Evolutionary conservation across 2,113 vertebrate genomes (phyloP).

Genomic region (Syrrhaptes paradoxus): DNA sequence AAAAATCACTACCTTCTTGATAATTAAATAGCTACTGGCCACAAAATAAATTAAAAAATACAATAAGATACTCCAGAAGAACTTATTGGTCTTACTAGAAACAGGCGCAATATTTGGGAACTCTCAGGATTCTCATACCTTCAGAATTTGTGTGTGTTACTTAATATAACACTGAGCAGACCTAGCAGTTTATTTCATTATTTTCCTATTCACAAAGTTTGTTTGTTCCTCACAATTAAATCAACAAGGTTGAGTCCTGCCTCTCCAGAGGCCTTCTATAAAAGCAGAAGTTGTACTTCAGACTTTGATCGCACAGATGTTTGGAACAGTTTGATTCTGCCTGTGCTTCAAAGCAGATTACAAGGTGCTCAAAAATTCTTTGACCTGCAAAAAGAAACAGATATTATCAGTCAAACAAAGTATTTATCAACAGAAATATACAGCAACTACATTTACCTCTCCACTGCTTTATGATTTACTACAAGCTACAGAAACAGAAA

Average conservation of each 20-base stretch:
- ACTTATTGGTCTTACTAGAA: background rate
- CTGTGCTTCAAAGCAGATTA: slow-evolving; percentile 59
- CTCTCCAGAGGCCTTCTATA: slow-evolving; percentile 9
- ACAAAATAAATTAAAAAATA: background rate
- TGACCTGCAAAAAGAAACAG: slow-evolving; percentile 73
- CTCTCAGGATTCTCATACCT: background rate
- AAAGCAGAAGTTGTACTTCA: slow-evolving; percentile 13
- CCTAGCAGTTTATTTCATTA: background rate
- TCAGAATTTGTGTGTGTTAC: background rate
- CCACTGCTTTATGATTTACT: background rate
- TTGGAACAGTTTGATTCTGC: background rate
- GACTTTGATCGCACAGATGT: background rate
- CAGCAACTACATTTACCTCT: background rate
- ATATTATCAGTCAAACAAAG: background rate
- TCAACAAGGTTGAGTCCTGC: background rate
- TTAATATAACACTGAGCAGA: background rate
- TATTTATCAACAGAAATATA: background rate
- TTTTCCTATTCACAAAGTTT: background rate
- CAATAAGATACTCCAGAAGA: background rate
- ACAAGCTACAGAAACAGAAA: background rate
- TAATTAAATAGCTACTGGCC: background rate
- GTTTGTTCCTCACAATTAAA: background rate
- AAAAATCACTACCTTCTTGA: background rate
- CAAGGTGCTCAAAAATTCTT: slow-evolving; percentile 80
- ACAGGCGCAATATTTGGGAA: background rate